phyloP scores from a whole-genome alignment of 2,888 invertebrate species.

The Cynaeus angustus region DNA sequence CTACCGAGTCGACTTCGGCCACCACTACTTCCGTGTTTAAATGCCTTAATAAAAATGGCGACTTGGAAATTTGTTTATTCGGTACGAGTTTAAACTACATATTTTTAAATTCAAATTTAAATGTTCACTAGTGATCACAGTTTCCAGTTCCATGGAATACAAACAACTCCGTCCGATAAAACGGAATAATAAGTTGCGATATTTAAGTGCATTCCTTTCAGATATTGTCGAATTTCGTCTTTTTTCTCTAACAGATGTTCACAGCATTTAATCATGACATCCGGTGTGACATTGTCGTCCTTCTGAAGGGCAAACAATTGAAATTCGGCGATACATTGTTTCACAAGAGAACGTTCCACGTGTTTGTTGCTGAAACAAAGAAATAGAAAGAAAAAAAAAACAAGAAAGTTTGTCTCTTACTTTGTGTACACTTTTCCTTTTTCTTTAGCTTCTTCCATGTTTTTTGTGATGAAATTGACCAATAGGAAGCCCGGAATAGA shows the following conservation, averaged over 20 bases:
- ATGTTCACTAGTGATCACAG: slow-evolving; percentile 66
- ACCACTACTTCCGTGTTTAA: too few relatives aligned
- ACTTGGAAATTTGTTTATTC: not conserved
- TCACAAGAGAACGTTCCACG: slow-evolving; percentile 83
- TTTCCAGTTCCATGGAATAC: slow-evolving; percentile 95
- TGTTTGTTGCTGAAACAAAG: slow-evolving; percentile 80
- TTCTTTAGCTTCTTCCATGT: slow-evolving; percentile 83
- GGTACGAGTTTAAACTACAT: not conserved
- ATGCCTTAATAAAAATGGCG: too few relatives aligned
- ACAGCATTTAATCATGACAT: slow-evolving; percentile 91
- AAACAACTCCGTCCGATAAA: slow-evolving; percentile 90
- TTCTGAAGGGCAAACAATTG: slow-evolving; percentile 84
- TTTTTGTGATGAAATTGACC: slow-evolving; percentile 86
- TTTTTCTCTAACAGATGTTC: slow-evolving; percentile 78
- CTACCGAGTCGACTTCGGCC: too few relatives aligned
- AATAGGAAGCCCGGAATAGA: slow-evolving; percentile 92
- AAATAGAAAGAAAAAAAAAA: slow-evolving; percentile 18
- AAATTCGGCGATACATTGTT: slow-evolving; percentile 79
- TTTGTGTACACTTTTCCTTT: slow-evolving; percentile 84
- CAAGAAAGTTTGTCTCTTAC: slow-evolving; percentile 70
- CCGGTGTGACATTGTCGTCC: slow-evolving; percentile 93
- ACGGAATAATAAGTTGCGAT: slow-evolving; percentile 95
- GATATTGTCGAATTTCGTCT: slow-evolving; percentile 69
- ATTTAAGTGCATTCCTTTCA: slow-evolving; percentile 83
- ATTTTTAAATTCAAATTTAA: not conserved